These are phyloP conservation scores for Labeo calbasu DNA, from an alignment of 2,797 vertebrate species.

Conservation along the genomic window DNA sequence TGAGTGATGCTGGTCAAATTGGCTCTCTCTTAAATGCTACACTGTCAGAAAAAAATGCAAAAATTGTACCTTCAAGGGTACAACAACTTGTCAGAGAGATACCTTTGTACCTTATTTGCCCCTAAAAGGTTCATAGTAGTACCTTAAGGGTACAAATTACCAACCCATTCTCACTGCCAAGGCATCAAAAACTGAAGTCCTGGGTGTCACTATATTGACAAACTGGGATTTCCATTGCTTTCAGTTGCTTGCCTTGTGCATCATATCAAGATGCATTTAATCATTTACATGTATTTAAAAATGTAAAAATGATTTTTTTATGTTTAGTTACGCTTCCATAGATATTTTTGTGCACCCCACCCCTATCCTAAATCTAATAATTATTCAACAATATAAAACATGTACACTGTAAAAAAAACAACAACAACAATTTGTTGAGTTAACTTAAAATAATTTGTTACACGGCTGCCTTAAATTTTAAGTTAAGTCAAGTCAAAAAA, in stretches of 20 bases:
- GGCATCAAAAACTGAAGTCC: background rate
- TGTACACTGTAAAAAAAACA: too few relatives aligned
- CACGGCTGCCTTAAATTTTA: too few relatives aligned
- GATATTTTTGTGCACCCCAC: background rate
- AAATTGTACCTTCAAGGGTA: background rate
- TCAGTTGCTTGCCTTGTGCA: background rate
- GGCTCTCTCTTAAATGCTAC: background rate
- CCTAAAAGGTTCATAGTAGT: background rate
- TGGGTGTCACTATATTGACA: background rate
- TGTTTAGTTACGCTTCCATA: background rate
- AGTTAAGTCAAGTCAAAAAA: too few relatives aligned
- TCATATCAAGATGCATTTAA: background rate
- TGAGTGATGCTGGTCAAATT: background rate
- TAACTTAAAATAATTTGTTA: too few relatives aligned
- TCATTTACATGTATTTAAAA: background rate
- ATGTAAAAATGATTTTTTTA: too few relatives aligned
- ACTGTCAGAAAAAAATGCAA: background rate
- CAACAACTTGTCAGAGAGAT: background rate
- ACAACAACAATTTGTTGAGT: too few relatives aligned
- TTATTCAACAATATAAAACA: background rate
- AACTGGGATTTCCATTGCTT: background rate
- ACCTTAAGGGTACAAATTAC: background rate
- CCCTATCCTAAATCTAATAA: background rate
- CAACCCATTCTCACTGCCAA: background rate
- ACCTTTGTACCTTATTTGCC: background rate